Base-by-base conservation (phyloP, 2,797 vertebrate species). In the Peromyscus attwateri region DNA sequence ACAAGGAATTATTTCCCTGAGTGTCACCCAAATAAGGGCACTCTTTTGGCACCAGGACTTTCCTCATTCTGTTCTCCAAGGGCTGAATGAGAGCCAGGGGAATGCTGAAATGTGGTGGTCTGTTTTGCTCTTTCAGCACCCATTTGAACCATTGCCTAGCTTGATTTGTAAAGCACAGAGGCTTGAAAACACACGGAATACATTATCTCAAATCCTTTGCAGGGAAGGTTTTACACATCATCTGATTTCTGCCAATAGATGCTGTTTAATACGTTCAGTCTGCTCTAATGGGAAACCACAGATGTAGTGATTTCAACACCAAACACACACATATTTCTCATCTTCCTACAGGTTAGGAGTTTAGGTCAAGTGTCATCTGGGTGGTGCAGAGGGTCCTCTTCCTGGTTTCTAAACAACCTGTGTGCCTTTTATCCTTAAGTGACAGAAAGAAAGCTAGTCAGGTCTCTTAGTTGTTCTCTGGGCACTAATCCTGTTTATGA, bases 81-180 rank as follows among this genome's bases (percentile, higher is more conserved):
- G 66, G 49, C 31, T 66, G 46, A 84, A 19, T 14, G 57, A 62
- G n/a, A 95, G 46, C 46, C 1, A 7, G 27, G 25, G 80, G 75
- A 77, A 77, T 43, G 71, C 23, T 55, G 82, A 88, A 68, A 91
- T 89, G 43, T 64, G 76, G 34, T 73, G 17, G 52, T 73, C n/a
- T 89, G 80, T 34, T 84, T 89, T 75, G 46, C 34, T 40, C 79
- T 31, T 95, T 88, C 52, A 90, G 57, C n/a, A 29, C 17, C 43
- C 71, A 34, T 92, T 84, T 64, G 66, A 88, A 62, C 3, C 29
- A 8, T n/a, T 75, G 31, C 31, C 29, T 84, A 49, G 0, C 70
- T 91, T 77, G 84, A 87, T 71, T 90, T 40, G 93, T 89, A 90
- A 84, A 68, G 68, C 68, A 89, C 29, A 81, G 73, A 55, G 43